Percentiles rank a stretch among this genome's conserved stretches.
phyloP scores from a whole-genome alignment of 2,797 vertebrate genomes.

The Crypturellus tataupa region DNA sequence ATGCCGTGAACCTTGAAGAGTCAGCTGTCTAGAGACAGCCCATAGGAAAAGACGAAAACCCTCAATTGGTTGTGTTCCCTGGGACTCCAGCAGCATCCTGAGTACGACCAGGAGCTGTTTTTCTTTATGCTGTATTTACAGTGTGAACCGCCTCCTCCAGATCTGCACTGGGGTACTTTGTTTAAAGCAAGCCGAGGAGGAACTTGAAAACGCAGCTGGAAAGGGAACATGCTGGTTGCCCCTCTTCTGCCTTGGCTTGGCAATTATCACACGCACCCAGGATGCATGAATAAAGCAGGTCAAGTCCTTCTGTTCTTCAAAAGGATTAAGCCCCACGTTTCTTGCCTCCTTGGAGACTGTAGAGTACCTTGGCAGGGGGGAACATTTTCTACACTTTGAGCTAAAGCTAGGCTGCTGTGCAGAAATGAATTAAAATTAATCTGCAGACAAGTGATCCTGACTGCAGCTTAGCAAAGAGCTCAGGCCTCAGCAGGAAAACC shows the following conservation, averaged over 20 bases:
- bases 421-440: conserved; percentile 45
- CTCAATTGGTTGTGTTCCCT: background rate
- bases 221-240: background rate
- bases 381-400: background rate
- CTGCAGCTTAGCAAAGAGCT: background rate
- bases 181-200: background rate
- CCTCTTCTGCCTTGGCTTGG: background rate
- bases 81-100: background rate
- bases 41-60: background rate
- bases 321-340: conserved; percentile 38
- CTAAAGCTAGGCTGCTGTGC: conserved; percentile 9
- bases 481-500: background rate
- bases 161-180: background rate
- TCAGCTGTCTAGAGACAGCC: background rate
- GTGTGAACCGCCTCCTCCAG: background rate
- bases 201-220: background rate
- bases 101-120: background rate
- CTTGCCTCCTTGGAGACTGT: background rate
- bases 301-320: conserved; percentile 1
- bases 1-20: background rate
- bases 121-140: background rate
- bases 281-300: conserved; percentile 1
- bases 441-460: background rate
- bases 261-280: background rate
- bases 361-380: conserved; percentile 12